phyloP scores from a whole-genome alignment of 1,140 invertebrate species.

The Solen grandis region DNA sequence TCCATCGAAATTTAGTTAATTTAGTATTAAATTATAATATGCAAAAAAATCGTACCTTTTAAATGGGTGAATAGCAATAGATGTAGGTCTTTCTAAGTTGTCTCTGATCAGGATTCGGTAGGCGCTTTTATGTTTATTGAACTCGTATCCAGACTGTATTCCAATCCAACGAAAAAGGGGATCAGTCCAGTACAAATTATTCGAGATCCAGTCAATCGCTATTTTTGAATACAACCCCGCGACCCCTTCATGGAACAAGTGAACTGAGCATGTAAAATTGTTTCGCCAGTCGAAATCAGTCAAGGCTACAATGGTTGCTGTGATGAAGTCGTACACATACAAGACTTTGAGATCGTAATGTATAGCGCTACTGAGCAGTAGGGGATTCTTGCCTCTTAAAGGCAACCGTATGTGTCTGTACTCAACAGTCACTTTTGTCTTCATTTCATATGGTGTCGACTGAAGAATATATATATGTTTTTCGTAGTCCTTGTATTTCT shows the following conservation, averaged over 20 bases:
- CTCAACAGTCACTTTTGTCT: too few relatives aligned
- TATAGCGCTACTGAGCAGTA: background rate
- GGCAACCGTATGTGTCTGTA: too few relatives aligned
- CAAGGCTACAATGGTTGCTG: background rate
- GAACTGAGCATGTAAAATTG: background rate
- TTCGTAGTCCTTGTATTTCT: too few relatives aligned
- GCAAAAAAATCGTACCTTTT: too few relatives aligned
- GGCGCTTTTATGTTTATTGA: too few relatives aligned
- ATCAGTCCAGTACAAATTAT: constrained; percentile 48
- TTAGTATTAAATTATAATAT: too few relatives aligned
- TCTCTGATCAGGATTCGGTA: constrained; percentile 13
- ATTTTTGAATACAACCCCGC: background rate
- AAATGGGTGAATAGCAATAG: constrained; percentile 6
- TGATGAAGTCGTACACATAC: constrained; percentile 19
- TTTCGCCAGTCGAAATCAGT: background rate
- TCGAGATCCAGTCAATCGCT: constrained; percentile 24
- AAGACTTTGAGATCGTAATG: background rate
- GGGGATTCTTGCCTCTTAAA: too few relatives aligned
- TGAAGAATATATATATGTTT: too few relatives aligned
- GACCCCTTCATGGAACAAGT: constrained; percentile 4
- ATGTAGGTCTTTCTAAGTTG: background rate
- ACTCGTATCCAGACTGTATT: constrained; percentile 13
- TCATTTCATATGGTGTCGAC: too few relatives aligned
- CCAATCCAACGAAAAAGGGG: constrained; percentile 20
- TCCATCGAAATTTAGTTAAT: too few relatives aligned